These are phyloP conservation scores for Neodiprion fabricii DNA, from an alignment of 1,140 invertebrate genomes.

Conservation along the genomic window DNA sequence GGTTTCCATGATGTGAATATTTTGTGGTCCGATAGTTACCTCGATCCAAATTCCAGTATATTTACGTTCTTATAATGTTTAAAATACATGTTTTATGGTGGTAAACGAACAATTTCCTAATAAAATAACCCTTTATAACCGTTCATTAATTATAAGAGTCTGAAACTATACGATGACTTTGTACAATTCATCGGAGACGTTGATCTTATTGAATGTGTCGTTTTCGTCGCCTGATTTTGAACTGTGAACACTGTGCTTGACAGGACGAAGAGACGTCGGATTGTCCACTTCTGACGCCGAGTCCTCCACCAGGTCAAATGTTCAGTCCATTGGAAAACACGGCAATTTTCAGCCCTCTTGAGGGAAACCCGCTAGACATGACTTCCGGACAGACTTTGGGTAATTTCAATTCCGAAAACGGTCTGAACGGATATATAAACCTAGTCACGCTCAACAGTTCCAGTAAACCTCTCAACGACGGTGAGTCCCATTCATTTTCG, in stretches of 20 bases:
- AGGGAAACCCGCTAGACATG: slow-evolving; percentile 45
- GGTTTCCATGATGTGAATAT: no score
- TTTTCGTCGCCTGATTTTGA: background rate
- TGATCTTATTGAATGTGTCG: background rate
- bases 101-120: no score
- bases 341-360: slow-evolving; percentile 43
- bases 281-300: slow-evolving; percentile 59
- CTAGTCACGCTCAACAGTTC: slow-evolving; percentile 52
- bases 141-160: no score
- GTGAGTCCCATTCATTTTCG: slow-evolving; percentile 34
- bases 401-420: slow-evolving; percentile 54
- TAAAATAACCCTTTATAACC: no score
- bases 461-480: slow-evolving; percentile 52
- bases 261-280: slow-evolving; percentile 60
- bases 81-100: no score
- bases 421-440: slow-evolving; percentile 52
- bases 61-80: no score
- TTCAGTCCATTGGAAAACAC: slow-evolving; percentile 31
- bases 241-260: slow-evolving; percentile 17
- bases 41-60: no score
- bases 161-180: no score
- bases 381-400: slow-evolving; percentile 43
- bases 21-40: no score
- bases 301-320: slow-evolving; percentile 40
- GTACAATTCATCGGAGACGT: no score